Evolutionary conservation across 1,140 invertebrate species (phyloP).

Genomic region (Drosophila nigrodunni): DNA sequence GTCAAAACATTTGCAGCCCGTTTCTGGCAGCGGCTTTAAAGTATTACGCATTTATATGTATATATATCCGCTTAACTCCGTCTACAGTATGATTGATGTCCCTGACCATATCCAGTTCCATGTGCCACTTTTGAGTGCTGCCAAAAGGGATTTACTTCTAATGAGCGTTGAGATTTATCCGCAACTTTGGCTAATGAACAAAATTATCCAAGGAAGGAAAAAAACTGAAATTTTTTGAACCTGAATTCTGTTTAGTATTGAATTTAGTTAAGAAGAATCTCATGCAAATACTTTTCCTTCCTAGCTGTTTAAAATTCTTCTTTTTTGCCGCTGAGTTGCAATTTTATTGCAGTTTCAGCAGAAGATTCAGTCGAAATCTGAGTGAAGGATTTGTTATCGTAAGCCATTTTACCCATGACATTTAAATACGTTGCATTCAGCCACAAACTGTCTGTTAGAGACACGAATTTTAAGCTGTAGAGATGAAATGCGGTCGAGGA

Average conservation of each 20-base stretch:
- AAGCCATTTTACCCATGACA: constrained; percentile 66
- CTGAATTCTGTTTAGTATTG: no score
- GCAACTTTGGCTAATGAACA: constrained; percentile 4
- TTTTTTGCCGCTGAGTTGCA: constrained; percentile 13
- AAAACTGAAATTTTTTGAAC: no score
- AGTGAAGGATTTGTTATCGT: constrained; percentile 39
- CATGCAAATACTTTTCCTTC: no score
- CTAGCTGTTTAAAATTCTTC: no score
- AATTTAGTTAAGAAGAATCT: no score
- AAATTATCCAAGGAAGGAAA: background rate
- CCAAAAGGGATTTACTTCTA: constrained; percentile 55
- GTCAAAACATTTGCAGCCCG: constrained; percentile 63
- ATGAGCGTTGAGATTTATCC: constrained; percentile 65
- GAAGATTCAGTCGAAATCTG: constrained; percentile 16
- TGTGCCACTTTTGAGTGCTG: constrained; percentile 29
- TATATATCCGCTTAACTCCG: constrained; percentile 28
- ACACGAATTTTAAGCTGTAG: constrained; percentile 46
- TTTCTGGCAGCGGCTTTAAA: constrained; percentile 67
- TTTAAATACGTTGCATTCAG: constrained; percentile 73
- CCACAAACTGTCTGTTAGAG: constrained; percentile 66
- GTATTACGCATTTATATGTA: constrained; percentile 13
- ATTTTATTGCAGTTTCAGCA: constrained; percentile 76
- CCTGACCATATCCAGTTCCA: constrained; percentile 52
- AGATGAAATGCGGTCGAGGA: constrained; percentile 50
- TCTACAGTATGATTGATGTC: constrained; percentile 67